A percentile compares a stretch with the other conserved stretches of the same genome.
Conservation (phyloP, 2,797 vertebrate genomes). For the Huso huso region DNA sequence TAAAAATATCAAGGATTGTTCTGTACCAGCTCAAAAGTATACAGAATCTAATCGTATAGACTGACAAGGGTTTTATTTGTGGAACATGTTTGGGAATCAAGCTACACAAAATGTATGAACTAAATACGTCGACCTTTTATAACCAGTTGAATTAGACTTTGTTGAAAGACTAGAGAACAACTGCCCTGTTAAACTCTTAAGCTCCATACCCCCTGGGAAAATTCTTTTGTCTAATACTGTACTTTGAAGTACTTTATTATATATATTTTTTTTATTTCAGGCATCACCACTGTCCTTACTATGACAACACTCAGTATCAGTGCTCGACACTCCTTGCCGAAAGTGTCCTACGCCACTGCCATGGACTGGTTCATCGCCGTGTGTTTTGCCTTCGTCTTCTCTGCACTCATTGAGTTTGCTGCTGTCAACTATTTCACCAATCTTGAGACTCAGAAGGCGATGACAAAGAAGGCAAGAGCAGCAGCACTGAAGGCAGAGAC, state of each 20-base stretch:
- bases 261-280: conserved; percentile 39
- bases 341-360: conserved; percentile 89
- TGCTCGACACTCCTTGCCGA: conserved; percentile 85
- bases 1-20: too few relatives aligned
- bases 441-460: conserved; percentile 75
- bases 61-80: too few relatives aligned
- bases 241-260: conserved; percentile 11
- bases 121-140: too few relatives aligned
- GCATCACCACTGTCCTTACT: conserved; percentile 89
- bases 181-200: too few relatives aligned
- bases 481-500: conserved; percentile 60
- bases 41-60: too few relatives aligned
- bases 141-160: too few relatives aligned
- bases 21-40: too few relatives aligned
- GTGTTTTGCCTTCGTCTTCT: conserved; percentile 93
- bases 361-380: conserved; percentile 98
- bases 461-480: conserved; percentile 61
- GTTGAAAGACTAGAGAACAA: too few relatives aligned
- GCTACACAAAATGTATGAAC: too few relatives aligned
- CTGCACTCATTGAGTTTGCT: conserved; percentile 90
- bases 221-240: conserved; percentile 1
- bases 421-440: conserved; percentile 97
- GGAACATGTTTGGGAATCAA: too few relatives aligned
- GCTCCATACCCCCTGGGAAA: not conserved
- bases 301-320: conserved; percentile 95